Evolutionary conservation across 2,797 vertebrate genomes (phyloP).

Genomic region (Esox lucius): DNA sequence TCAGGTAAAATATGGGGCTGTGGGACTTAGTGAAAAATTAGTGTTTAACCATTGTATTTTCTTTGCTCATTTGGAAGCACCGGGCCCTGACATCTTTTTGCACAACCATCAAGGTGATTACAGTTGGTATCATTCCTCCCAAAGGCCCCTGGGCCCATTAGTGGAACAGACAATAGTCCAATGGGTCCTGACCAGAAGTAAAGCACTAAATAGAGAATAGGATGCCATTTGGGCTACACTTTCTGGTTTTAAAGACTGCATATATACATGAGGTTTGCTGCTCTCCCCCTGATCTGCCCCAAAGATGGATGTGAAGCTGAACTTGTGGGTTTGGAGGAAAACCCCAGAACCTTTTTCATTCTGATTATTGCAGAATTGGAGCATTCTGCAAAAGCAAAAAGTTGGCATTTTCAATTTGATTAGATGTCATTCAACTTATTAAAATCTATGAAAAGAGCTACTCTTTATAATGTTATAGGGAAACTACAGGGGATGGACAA

Average conservation of each 20-base stretch:
- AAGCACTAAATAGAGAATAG: no score
- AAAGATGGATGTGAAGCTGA: constrained; percentile 48
- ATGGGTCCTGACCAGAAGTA: no score
- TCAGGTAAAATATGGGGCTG: background rate
- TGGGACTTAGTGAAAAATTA: background rate
- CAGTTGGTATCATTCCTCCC: background rate
- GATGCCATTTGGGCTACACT: no score
- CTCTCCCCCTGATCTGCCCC: constrained; percentile 47
- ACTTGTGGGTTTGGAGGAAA: constrained; percentile 49
- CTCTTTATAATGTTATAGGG: no score
- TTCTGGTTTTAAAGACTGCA: constrained; percentile 15
- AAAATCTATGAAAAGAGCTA: no score
- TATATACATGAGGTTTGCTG: constrained; percentile 28
- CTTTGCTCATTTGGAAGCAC: constrained; percentile 11
- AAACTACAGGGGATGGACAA: no score
- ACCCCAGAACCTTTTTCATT: constrained; percentile 38
- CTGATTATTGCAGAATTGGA: no score
- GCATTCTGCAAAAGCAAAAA: no score
- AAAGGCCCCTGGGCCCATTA: no score
- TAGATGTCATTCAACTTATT: no score
- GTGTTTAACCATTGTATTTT: constrained; percentile 4
- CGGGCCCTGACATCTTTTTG: constrained; percentile 8
- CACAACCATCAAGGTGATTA: constrained; percentile 7
- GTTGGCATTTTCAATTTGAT: constrained; percentile 20
- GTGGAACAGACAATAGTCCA: no score